Base-by-base conservation (phyloP, 2,888 invertebrate species). In the Plebejus anna region DNA sequence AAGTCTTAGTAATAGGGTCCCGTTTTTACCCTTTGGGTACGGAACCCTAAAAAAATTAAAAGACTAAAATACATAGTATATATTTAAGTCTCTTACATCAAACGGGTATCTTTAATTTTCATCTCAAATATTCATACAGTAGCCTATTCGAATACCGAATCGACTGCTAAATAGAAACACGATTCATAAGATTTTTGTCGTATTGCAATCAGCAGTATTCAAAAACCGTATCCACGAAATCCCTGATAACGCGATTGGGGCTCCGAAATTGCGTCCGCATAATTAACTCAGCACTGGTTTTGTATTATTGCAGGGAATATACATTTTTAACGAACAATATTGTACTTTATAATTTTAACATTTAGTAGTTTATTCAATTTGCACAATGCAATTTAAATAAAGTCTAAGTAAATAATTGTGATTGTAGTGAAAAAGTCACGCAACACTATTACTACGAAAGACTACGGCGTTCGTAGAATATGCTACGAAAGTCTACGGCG, bases 161-260 rank as follows among this genome's bases (percentile, higher is more conserved):
- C 16, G 32, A 32, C 13, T 13, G 66, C 13, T 66, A 32, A 66
- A 66, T 13, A 66, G 32, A 66, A 66, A 66, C 32, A 66, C 32
- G 66, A 32, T 36, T 66, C 66, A 66, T 66, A 32, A 66, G 32
- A 66, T 66, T 32, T 66, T 66, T 66, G 66, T 66, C 66, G 32
- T 66, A 66, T 66, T 66, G 66, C 66, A 66, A 66, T 66, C 66
- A 32, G 66, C 66, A 32, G 66, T 66, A 32, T 66, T 66, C 66
- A 66, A 66, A 66, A 32, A 32, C 66, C 11, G 28, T 66, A 13
- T 32, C 32, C 7, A 66, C 66, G 32, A 66, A 66, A 32, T 66
- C 32, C 61, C 66, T 1, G 66, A 32, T 66, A 66, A 66, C 32
- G 66, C 32, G 66, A 66, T 66, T 66, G 66, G 36, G 32, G 32